These are phyloP conservation scores for Stegastes partitus DNA, from an alignment of 2,113 vertebrate species.

Conservation along the genomic window DNA sequence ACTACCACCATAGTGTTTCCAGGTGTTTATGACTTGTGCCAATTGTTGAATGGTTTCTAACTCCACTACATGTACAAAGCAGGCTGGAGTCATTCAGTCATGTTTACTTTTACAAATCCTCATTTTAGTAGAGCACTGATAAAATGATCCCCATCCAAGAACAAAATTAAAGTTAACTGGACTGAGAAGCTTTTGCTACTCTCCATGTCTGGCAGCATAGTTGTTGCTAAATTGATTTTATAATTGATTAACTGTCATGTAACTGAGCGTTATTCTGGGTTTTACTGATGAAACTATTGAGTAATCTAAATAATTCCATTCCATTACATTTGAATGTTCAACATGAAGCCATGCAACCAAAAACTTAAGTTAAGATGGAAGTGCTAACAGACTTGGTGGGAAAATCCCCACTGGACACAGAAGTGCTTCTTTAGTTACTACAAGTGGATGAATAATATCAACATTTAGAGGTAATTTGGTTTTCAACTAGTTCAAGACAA, in stretches of 20 bases:
- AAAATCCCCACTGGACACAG: neutral
- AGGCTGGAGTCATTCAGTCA: conserved; percentile 5
- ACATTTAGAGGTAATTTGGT: neutral
- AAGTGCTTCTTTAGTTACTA: neutral
- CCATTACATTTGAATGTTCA: neutral
- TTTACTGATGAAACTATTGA: neutral
- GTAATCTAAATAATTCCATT: too few species aligned
- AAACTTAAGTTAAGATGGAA: too few species aligned
- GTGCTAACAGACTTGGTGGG: too few species aligned
- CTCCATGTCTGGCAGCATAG: neutral
- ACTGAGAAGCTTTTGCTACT: neutral
- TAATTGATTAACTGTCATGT: neutral
- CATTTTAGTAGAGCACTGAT: neutral
- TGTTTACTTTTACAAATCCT: conserved; percentile 8
- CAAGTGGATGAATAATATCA: neutral
- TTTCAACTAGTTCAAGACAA: neutral
- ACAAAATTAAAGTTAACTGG: neutral
- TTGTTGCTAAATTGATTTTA: neutral
- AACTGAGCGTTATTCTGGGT: neutral
- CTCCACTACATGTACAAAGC: conserved; percentile 4
- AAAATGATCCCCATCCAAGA: neutral
- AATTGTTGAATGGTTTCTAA: conserved; percentile 2
- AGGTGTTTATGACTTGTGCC: neutral
- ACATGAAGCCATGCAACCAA: too few species aligned
- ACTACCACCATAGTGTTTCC: neutral